Evolutionary conservation across 2,888 invertebrate species (phyloP), one percentile per base, ranked within the genome.

Genomic region (Apodemia duryi): DNA sequence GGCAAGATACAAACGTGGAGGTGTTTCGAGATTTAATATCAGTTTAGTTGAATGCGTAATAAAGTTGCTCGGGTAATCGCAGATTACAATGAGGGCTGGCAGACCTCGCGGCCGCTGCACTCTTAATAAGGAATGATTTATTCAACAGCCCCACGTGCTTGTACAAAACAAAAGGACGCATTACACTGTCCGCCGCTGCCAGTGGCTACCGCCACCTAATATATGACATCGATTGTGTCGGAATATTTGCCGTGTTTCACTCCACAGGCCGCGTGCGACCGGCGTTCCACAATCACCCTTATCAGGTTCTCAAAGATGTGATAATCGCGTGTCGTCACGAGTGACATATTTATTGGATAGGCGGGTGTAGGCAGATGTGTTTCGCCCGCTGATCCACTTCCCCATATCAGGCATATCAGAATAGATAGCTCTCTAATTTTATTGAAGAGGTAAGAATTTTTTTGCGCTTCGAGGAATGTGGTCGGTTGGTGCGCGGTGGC

Each of bases 341-440:
- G 11, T 74, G 79, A 79, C 77, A 79, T 78, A 79, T 80, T 77
- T 77, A 78, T 78, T 73, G 77, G 73, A 72, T 69, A 72, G 75
- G 69, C 69, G 70, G 61, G 68, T 64, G 65, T 75, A 75, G 75
- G 80, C 84, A 83, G 84, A 76, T 81, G 83, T 74, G 74, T 69
- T 72, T 64, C 70, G 46, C 67, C 66, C 66, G 72, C 72, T 70
- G 71, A 71, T 72, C 71, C 77, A 75, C 79, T 75, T 77, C 78
- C 77, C 78, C 79, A 76, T 82, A 79, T 79, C 83, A 77, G 76
- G 79, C 76, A 82, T 82, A 81, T 83, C 85, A 81, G 81, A 82
- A 86, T 85, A 85, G 82, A 84, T 85, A 82, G 75, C 77, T 77
- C 77, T 78, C 78, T 83, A 82, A 86, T 85, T 78, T 82, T 79